phyloP scores from a whole-genome alignment of 2,113 vertebrate genomes.

The Panurus biarmicus region DNA sequence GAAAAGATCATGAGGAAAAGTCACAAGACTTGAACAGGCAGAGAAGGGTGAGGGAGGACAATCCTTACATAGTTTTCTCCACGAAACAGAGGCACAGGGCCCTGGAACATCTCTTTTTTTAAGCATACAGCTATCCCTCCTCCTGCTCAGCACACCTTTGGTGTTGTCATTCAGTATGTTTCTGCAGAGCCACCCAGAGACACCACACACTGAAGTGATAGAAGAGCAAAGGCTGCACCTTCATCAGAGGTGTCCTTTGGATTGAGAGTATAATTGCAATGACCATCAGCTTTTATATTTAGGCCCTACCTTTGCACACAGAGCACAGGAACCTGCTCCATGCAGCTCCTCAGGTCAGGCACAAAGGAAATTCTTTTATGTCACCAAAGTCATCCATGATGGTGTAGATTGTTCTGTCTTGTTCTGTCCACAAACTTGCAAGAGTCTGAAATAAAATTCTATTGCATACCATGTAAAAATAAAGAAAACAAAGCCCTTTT shows the following conservation, averaged over 20 bases:
- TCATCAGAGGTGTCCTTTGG: not conserved
- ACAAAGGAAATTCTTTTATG: not conserved
- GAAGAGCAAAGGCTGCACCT: not conserved
- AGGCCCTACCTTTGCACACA: not conserved
- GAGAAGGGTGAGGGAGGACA: not conserved
- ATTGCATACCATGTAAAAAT: not conserved
- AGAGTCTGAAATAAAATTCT: not conserved
- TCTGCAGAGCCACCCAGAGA: not conserved
- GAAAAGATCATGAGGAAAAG: not conserved
- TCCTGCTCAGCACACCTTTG: not conserved
- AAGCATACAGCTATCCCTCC: not conserved
- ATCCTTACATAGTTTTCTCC: not conserved
- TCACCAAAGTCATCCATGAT: not conserved
- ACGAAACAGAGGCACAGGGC: not conserved
- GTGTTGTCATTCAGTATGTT: not conserved
- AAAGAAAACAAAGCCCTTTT: conserved; percentile 16
- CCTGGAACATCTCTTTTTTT: not conserved
- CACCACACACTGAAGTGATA: not conserved
- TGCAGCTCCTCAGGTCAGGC: not conserved
- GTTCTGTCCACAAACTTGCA: not conserved
- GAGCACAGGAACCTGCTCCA: not conserved
- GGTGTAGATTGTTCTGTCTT: not conserved
- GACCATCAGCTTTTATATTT: not conserved
- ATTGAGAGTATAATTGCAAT: not conserved
- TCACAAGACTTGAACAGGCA: not conserved